A percentile compares a stretch with the other conserved stretches of the same genome.
These are phyloP conservation scores for Andricus curvator DNA, from an alignment of 2,888 invertebrate genomes.

Conservation along the genomic window DNA sequence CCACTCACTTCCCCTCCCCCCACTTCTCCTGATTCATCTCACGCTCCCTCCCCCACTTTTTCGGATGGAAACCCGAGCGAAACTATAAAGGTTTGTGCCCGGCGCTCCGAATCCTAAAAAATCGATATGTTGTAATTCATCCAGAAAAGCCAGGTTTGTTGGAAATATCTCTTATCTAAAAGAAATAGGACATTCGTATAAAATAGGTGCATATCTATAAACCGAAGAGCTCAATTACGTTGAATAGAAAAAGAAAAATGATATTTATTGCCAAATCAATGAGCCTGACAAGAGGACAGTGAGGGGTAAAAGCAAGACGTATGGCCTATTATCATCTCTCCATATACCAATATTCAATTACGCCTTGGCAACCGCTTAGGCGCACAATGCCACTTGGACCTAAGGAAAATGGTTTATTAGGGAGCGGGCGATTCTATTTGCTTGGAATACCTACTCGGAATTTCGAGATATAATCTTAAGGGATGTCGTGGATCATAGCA, in stretches of 20 bases:
- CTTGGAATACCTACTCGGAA: conserved; percentile 50
- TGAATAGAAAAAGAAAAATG: conserved; percentile 3
- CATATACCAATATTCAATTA: conserved; percentile 74
- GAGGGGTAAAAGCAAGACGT: conserved; percentile 55
- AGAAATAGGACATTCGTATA: not conserved
- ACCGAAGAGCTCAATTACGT: not conserved
- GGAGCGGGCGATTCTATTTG: conserved; percentile 55
- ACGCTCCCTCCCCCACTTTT: too few relatives aligned
- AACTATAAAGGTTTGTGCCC: too few relatives aligned
- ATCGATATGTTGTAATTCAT: not conserved
- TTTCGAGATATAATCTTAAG: conserved; percentile 58
- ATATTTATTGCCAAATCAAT: conserved; percentile 4
- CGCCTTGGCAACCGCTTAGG: conserved; percentile 61
- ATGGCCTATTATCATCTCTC: conserved; percentile 61
- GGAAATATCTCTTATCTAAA: not conserved
- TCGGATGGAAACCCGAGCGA: too few relatives aligned
- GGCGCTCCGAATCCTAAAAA: too few relatives aligned
- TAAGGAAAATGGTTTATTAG: conserved; percentile 66
- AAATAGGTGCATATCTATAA: conserved; percentile 34
- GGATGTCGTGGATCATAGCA: conserved; percentile 50
- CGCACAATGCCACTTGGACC: conserved; percentile 58
- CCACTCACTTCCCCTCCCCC: too few relatives aligned
- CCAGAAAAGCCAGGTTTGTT: not conserved
- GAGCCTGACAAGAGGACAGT: conserved; percentile 49
- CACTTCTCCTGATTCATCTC: too few relatives aligned